phyloP scores from a whole-genome alignment of 2,113 vertebrate genomes.

The Stomatorhinus ivindoensis region DNA sequence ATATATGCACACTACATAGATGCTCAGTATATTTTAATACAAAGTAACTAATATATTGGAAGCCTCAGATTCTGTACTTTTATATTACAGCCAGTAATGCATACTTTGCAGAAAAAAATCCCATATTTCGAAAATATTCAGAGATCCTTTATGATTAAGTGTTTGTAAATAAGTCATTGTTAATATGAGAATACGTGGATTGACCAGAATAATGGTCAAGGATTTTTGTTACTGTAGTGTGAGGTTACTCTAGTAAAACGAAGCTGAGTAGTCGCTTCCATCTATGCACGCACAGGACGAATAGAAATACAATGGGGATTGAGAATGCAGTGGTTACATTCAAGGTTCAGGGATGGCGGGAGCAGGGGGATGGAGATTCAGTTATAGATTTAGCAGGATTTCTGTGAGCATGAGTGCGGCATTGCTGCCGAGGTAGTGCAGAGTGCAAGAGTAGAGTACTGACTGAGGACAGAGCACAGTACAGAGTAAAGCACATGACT shows the following conservation, averaged over 20 bases:
- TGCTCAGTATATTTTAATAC: not conserved
- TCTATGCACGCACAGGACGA: not conserved
- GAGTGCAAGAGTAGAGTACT: not conserved
- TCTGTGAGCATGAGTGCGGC: not conserved
- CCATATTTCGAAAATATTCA: not conserved
- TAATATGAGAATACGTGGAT: not conserved
- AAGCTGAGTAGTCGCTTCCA: not conserved
- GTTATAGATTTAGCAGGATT: not conserved
- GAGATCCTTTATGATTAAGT: not conserved
- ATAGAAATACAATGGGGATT: not conserved
- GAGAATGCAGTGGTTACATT: not conserved
- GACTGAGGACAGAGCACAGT: not conserved
- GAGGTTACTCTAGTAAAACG: not conserved
- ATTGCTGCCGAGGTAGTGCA: not conserved
- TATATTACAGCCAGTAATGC: not conserved
- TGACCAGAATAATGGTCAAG: not conserved
- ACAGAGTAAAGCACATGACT: not conserved
- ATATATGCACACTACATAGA: not conserved
- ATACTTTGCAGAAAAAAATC: not conserved
- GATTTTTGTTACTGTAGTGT: not conserved
- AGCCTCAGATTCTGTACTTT: not conserved
- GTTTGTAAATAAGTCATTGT: not conserved
- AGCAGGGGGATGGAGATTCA: not conserved
- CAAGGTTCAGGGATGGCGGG: not conserved
- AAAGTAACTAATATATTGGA: not conserved